Base-by-base conservation (phyloP, 2,113 vertebrate species). In the Thamnaconus septentrionalis region DNA sequence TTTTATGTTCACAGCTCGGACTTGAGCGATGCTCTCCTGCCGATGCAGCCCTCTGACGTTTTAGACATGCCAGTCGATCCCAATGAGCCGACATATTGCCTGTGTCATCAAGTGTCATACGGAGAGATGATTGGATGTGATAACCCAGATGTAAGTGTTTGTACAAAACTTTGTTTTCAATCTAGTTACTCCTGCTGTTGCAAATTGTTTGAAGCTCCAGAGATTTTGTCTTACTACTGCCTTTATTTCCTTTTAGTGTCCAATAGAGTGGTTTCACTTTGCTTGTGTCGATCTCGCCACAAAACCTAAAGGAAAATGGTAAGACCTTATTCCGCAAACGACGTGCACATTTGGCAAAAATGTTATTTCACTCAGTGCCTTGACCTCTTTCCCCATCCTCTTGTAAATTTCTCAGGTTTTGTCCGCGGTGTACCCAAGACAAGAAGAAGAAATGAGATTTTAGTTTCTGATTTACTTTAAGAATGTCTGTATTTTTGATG, bases 291-390 rank as follows among this genome's bases (percentile, higher is more conserved):
- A 98, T 78, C 95, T 99, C 49, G 93, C 95, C 63, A 98, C 97
- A 40, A 99, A 99, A 82, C 97, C 97, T n/a, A 98, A 99, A 93
- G 97, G 97, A 76, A 99, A 99, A 91, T 99, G 97, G 97, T 99
- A 85, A 86, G 94, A 59, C 7, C 44, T 31, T 45, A 6, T 45
- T 6, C 7, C 5, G 44, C 44, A 10, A 9, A 40, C 39, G 8
- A 49, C 44, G 4, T 54, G 31, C 40, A 62, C 2, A 0, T 1
- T 3, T 31, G 18, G 18, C 18, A 31, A 31, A 31, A 31, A 4
- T 43, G 4, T 50, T 57, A 18, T 49, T 59, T 31, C 9, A 41
- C 11, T 61, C 48, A 1, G 6, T 7, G 5, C 4, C 11, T 46
- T 8, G 53, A 65, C 41, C 8, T 42, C 41, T 53, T 39, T 47